Evolutionary conservation across 2,113 vertebrate genomes (phyloP).

Genomic region (Anoplopoma fimbria): DNA sequence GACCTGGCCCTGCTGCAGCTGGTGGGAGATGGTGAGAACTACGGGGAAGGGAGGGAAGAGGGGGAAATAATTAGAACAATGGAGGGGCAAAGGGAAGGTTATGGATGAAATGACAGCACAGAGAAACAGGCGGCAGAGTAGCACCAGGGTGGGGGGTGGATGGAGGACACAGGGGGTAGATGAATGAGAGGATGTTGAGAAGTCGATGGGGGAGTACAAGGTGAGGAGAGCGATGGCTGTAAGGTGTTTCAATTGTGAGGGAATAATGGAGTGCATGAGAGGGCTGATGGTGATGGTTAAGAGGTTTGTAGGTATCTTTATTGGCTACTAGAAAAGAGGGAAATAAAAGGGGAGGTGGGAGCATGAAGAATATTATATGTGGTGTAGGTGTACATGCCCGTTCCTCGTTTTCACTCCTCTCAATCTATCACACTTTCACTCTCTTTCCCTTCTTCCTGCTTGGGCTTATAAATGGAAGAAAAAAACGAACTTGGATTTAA

Average conservation of each 20-base stretch:
- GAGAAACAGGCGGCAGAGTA: constrained; percentile 11
- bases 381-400: constrained; percentile 11
- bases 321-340: constrained; percentile 33
- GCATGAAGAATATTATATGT: constrained; percentile 33
- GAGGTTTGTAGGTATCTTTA: constrained; percentile 58
- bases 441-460: constrained; percentile 25
- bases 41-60: constrained; percentile 29
- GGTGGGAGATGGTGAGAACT: constrained; percentile 91
- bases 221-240: constrained; percentile 27
- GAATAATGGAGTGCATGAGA: constrained; percentile 54
- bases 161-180: constrained; percentile 54
- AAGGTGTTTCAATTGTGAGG: constrained; percentile 63
- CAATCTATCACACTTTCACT: constrained; percentile 29
- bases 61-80: constrained; percentile 57
- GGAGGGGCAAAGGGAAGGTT: constrained; percentile 52
- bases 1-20: constrained; percentile 94
- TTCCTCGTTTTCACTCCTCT: constrained; percentile 2
- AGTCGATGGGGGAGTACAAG: constrained; percentile 24
- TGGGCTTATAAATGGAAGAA: constrained; percentile 27
- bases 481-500: constrained; percentile 38
- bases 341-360: constrained; percentile 31
- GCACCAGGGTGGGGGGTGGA: not conserved
- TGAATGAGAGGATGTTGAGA: constrained; percentile 62
- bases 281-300: constrained; percentile 42
- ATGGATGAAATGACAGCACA: constrained; percentile 37